A percentile compares a stretch with the other conserved stretches of the same genome.
phyloP scores from a whole-genome alignment of 2,888 invertebrate species.

The Philonicus albiceps region DNA sequence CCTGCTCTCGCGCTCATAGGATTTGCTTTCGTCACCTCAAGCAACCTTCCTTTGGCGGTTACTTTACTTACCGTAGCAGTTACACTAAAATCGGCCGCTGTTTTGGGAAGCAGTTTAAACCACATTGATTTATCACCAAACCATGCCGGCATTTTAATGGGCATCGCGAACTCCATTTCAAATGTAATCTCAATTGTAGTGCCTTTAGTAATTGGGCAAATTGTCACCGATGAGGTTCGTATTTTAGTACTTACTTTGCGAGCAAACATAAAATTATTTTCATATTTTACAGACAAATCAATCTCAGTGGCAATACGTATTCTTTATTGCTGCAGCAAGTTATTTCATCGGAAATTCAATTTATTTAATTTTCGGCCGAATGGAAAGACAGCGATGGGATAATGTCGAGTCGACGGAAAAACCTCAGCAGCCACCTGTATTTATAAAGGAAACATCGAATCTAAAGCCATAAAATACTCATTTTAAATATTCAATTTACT shows the following conservation, averaged over 20 bases:
- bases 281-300: slow-evolving; percentile 67
- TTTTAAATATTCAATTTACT: not conserved
- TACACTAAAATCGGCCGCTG: slow-evolving; percentile 69
- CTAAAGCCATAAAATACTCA: not conserved
- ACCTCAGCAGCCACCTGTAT: not conserved
- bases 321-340: slow-evolving; percentile 74
- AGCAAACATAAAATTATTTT: slow-evolving; percentile 46
- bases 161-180: slow-evolving; percentile 72
- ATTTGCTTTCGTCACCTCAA: slow-evolving; percentile 55
- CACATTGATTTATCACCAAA: slow-evolving; percentile 76
- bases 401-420: slow-evolving; percentile 57
- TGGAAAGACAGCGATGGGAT: slow-evolving; percentile 75
- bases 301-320: slow-evolving; percentile 76
- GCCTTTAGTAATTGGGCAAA: slow-evolving; percentile 68
- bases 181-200: slow-evolving; percentile 72
- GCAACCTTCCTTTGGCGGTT: slow-evolving; percentile 63
- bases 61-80: slow-evolving; percentile 68
- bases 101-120: slow-evolving; percentile 71
- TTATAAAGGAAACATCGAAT: not conserved
- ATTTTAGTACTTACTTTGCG: not conserved
- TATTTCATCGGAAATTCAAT: slow-evolving; percentile 74
- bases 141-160: slow-evolving; percentile 75
- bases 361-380: slow-evolving; percentile 74
- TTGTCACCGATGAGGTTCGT: slow-evolving; percentile 68
- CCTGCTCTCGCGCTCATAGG: not conserved